Percentiles rank a stretch among this genome's conserved stretches.
Evolutionary conservation across 2,888 invertebrate species (phyloP).

Genomic region (Conops quadrifasciatus): DNA sequence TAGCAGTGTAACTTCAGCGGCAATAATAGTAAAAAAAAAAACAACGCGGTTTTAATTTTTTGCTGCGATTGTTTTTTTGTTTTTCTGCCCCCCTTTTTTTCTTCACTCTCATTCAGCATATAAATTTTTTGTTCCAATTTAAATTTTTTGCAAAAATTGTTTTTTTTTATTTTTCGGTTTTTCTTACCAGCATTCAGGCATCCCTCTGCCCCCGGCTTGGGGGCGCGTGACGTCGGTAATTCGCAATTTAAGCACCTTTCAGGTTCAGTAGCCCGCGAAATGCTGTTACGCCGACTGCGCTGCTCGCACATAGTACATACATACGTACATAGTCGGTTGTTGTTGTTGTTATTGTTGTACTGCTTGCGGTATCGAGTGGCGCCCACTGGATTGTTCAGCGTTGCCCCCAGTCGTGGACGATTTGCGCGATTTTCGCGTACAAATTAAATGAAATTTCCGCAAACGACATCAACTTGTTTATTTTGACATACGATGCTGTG

Average conservation of each 20-base stretch:
- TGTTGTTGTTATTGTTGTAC: slow-evolving; percentile 37
- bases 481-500: slow-evolving; percentile 53
- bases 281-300: slow-evolving; percentile 35
- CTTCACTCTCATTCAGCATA: slow-evolving; percentile 35
- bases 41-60: slow-evolving; percentile 37
- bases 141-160: slow-evolving; percentile 25
- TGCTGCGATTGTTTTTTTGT: slow-evolving; percentile 37
- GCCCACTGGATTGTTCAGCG: slow-evolving; percentile 1
- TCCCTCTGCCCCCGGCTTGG: slow-evolving; percentile 40
- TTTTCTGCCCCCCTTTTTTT: slow-evolving; percentile 11
- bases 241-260: slow-evolving; percentile 66
- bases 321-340: slow-evolving; percentile 7
- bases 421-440: slow-evolving; percentile 41
- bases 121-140: slow-evolving; percentile 43
- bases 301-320: slow-evolving; percentile 40
- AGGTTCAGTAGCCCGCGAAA: slow-evolving; percentile 61
- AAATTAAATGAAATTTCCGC: slow-evolving; percentile 64
- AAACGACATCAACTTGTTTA: slow-evolving; percentile 62
- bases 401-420: not conserved
- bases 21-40: slow-evolving; percentile 16
- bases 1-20: slow-evolving; percentile 33
- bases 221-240: slow-evolving; percentile 57
- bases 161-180: too few relatives aligned
- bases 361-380: slow-evolving; percentile 47
- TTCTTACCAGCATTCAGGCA: not conserved